Base-by-base conservation (phyloP, 2,888 invertebrate genomes). In the Linnaemya tessellans region DNA sequence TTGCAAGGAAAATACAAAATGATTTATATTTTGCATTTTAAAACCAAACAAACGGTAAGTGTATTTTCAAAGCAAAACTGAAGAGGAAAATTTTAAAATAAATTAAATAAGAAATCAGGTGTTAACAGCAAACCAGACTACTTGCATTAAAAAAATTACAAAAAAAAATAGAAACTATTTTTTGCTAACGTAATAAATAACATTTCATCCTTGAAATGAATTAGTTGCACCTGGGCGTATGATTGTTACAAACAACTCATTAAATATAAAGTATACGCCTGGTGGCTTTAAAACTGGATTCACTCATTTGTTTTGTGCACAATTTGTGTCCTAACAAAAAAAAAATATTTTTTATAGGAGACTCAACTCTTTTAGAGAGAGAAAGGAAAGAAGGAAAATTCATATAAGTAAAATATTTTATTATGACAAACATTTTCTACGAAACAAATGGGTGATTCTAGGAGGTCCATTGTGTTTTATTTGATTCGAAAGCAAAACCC, bases 221-320 rank as follows among this genome's bases (percentile, higher is more conserved):
- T 60, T 20, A 51, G n/a, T 18, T 25, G 15, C 41, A 49, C 11
- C 58, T 4, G 43, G 13, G 49, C 75, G 81, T 64, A 82, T 82
- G 71, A 77, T 38, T 77, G 35, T 41, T 77, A 9, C 9, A 51
- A 58, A 22, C 11, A 41, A 41, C 15, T 49, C 38, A 84, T 54
- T 68, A 79, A 79, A 79, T 74, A 74, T 79, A 64, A 62, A 60
- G 67, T 60, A 84, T 80, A 73, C 82, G 77, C 13, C 9, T n/a
- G 46, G 5, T 46, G 1, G 22, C 20, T 11, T 20, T 38, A 18
- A 62, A 30, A 5, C n/a, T n/a, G n/a, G n/a, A n/a, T n/a, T n/a
- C n/a, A n/a, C n/a, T n/a, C n/a, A n/a, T n/a, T n/a, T n/a, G n/a
- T n/a, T n/a, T n/a, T n/a, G n/a, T n/a, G n/a, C n/a, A n/a, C n/a